Base-by-base conservation (phyloP, 2,797 vertebrate species). In the Falco biarmicus region DNA sequence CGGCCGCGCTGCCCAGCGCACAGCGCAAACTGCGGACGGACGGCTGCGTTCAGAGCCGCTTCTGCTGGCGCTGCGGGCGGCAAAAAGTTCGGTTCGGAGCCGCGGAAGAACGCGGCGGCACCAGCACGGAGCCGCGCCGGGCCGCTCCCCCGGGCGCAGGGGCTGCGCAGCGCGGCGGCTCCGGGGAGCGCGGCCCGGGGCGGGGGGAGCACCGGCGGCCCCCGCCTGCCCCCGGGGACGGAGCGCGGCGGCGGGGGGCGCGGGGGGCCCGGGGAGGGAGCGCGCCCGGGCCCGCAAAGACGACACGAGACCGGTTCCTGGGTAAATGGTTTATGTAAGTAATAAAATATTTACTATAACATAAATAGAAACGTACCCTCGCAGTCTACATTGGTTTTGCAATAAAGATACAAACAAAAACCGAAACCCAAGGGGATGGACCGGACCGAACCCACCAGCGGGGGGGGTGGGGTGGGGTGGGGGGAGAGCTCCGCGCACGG, bases 321-420 rank as follows among this genome's bases (percentile, higher is more conserved):
- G 99, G 99, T 99, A 99, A 99, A 99, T 99, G 99, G 98, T 99
- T 99, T 99, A 99, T 99, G 99, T 99, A 99, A 99, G 99, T 99
- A 99, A 99, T 99, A 99, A 99, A 99, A 99, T 99, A 99, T 99
- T 98, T 99, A 99, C 99, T 99, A 99, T 99, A 99, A 99, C 99
- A 99, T 99, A 99, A 99, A 99, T 99, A 99, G 99, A 99, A 99
- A 99, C 99, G 99, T 98, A 99, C 93, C 95, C 96, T 96, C 96
- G 99, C 99, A 99, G 99, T 99, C 99, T 99, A 99, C 99, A 99
- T 98, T 99, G 99, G 91, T 97, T 96, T 96, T 95, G 99, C 99
- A 98, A 98, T 98, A 99, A 98, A 99, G 99, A 98, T 98, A 98
- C 97, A 96, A 98, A 97, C 91, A 87, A 96, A 97, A 95, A 89